A percentile compares a stretch with the other conserved stretches of the same genome.
Evolutionary conservation across 2,888 invertebrate genomes (phyloP).

Genomic region (Pharmacophagus antenor): DNA sequence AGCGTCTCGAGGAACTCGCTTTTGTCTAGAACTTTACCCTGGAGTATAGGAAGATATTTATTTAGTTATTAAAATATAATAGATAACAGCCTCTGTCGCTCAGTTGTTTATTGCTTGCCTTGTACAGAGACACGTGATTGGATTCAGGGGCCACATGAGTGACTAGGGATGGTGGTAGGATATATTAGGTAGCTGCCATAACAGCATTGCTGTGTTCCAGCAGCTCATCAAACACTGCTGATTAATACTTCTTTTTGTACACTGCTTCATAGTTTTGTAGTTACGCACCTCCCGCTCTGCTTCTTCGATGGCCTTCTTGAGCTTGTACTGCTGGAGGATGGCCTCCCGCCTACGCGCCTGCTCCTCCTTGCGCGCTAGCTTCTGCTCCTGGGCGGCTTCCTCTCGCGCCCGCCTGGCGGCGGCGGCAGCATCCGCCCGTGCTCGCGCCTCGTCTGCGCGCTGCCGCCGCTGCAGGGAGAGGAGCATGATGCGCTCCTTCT

Average conservation of each 20-base stretch:
- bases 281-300: constrained; percentile 88
- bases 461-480: constrained; percentile 94
- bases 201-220: too few species aligned
- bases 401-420: constrained; percentile 88
- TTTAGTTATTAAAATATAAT: not conserved
- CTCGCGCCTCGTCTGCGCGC: constrained; percentile 92
- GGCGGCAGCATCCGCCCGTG: constrained; percentile 90
- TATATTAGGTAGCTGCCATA: too few species aligned
- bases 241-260: not conserved
- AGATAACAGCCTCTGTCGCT: too few species aligned
- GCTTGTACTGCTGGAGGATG: constrained; percentile 95
- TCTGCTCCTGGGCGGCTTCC: constrained; percentile 87
- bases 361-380: constrained; percentile 88
- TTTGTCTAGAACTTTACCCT: constrained; percentile 91
- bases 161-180: too few species aligned
- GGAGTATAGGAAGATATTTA: constrained; percentile 35
- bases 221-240: too few species aligned
- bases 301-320: constrained; percentile 96
- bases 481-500: constrained; percentile 94
- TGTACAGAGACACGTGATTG: too few species aligned
- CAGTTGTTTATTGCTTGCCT: too few species aligned
- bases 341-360: constrained; percentile 92
- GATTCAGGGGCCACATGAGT: too few species aligned
- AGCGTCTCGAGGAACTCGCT: constrained; percentile 68
- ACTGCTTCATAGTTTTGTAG: not conserved